Conservation (phyloP, 2,113 vertebrate species). For the Myrmecophaga tridactyla region DNA sequence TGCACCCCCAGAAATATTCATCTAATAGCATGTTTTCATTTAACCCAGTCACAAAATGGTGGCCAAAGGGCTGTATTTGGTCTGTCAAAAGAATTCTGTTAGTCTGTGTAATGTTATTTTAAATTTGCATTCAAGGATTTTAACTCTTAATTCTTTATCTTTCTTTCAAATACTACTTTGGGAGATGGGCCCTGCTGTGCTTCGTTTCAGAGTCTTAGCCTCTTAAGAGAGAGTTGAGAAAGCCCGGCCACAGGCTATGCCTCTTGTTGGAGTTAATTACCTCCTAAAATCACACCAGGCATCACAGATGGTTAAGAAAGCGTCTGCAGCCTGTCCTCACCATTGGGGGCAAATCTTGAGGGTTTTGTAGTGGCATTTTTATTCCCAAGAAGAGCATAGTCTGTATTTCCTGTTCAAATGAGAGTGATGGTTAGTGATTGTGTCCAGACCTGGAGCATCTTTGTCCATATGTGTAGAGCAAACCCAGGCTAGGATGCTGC, state of each 20-base stretch:
- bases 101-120: background rate
- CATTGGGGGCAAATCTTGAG: background rate
- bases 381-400: background rate
- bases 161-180: background rate
- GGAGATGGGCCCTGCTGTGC: background rate
- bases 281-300: slow-evolving; percentile 6
- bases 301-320: background rate
- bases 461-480: slow-evolving; percentile 1
- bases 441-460: background rate
- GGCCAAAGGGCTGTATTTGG: background rate
- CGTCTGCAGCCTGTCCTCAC: background rate
- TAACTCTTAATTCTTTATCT: background rate
- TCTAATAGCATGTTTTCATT: background rate
- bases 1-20: no score
- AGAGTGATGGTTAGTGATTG: slow-evolving; percentile 50
- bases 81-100: background rate
- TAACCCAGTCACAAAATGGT: background rate
- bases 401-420: slow-evolving; percentile 37
- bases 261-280: slow-evolving; percentile 11
- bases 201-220: slow-evolving; percentile 12
- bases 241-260: background rate
- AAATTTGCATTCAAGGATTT: background rate
- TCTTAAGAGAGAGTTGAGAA: background rate
- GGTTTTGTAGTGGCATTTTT: background rate
- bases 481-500: background rate